phyloP scores from a whole-genome alignment of 2,113 vertebrate species.

The Enhydra lutris region DNA sequence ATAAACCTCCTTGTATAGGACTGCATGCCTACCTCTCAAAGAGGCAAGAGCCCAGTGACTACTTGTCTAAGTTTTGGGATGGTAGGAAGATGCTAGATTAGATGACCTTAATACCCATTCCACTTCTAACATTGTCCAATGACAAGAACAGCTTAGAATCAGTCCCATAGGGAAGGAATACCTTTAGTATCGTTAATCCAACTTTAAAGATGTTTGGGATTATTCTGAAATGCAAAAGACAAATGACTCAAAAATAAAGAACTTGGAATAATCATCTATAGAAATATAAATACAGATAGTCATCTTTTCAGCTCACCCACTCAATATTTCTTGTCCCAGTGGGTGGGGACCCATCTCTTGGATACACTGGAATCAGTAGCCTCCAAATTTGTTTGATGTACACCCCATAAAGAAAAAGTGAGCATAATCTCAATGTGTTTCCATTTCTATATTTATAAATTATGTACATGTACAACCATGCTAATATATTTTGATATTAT shows the following conservation, averaged over 20 bases:
- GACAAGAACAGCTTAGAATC: neutral
- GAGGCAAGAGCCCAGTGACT: neutral
- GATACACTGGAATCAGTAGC: neutral
- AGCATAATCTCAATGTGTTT: neutral
- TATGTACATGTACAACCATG: neutral
- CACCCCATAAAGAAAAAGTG: neutral
- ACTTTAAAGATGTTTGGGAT: neutral
- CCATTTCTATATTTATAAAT: neutral
- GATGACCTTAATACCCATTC: neutral
- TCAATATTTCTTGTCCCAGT: neutral
- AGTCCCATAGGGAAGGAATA: neutral
- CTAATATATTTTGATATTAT: neutral
- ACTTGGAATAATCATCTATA: neutral
- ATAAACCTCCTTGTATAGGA: neutral
- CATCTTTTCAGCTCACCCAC: neutral
- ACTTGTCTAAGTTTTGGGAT: neutral
- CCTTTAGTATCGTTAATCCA: neutral
- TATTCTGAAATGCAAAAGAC: constrained; percentile 17
- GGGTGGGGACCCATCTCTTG: neutral
- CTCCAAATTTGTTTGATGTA: neutral
- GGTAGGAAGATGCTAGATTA: neutral
- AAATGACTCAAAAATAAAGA: neutral
- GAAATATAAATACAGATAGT: neutral
- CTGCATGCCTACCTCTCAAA: neutral
- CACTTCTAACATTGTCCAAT: neutral